These are phyloP conservation scores for Caenorhabditis panamensis DNA, from an alignment of 2,888 invertebrate species.

Conservation along the genomic window DNA sequence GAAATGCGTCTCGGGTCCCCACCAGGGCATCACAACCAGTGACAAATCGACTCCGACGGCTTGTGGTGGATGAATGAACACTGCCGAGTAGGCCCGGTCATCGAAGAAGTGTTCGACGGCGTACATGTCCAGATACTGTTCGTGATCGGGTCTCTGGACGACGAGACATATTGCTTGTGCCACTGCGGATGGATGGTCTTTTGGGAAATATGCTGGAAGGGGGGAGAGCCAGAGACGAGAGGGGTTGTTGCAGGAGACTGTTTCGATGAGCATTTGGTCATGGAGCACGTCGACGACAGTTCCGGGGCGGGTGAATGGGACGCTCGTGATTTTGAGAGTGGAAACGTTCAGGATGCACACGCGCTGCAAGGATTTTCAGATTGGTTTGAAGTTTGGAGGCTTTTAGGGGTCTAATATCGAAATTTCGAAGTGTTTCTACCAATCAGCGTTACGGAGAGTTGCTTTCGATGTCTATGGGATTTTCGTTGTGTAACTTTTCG, in stretches of 20 bases:
- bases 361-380: neutral
- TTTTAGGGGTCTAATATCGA: too few species aligned
- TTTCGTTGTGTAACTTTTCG: too few species aligned
- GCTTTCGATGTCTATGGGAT: too few species aligned
- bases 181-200: too few species aligned
- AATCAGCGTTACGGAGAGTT: too few species aligned
- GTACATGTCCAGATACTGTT: neutral
- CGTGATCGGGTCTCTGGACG: neutral
- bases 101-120: neutral
- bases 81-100: neutral
- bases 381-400: too few species aligned
- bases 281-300: conserved; percentile 13
- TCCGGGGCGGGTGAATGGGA: neutral
- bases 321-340: neutral
- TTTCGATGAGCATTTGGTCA: conserved; percentile 20
- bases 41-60: neutral
- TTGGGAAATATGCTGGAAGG: neutral
- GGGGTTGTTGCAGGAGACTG: neutral
- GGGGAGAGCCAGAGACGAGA: conserved; percentile 16
- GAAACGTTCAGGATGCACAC: neutral
- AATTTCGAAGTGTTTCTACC: too few species aligned
- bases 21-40: neutral
- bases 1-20: neutral
- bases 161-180: too few species aligned
- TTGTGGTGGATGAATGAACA: neutral